Evolutionary conservation across 2,797 vertebrate genomes (phyloP).

Genomic region (Pangasius sanitwongsei): DNA sequence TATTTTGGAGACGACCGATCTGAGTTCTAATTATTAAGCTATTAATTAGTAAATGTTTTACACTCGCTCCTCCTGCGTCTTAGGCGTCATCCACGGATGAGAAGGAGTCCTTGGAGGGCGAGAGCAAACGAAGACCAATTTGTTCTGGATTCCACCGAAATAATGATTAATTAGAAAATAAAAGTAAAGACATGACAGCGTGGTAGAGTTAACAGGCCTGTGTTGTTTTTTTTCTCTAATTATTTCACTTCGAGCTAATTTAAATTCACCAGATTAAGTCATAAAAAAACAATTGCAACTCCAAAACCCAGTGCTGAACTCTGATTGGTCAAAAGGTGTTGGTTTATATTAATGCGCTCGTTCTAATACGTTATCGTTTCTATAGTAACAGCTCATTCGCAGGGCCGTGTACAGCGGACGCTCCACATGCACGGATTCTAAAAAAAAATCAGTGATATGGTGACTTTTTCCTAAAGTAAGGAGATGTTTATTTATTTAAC

Average conservation of each 20-base stretch:
- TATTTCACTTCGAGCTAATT: not conserved
- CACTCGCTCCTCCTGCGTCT: conserved; percentile 30
- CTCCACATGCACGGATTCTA: not conserved
- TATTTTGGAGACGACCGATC: conserved; percentile 46
- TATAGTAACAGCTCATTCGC: not conserved
- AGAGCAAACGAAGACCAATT: conserved; percentile 13
- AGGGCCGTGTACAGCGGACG: not conserved
- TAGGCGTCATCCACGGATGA: not conserved
- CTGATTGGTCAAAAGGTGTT: not conserved
- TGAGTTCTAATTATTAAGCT: conserved; percentile 48
- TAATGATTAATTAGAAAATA: not conserved
- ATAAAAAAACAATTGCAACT: not conserved
- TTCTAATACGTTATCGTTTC: not conserved
- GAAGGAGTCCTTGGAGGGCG: not conserved
- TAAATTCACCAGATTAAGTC: not conserved
- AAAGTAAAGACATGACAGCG: not conserved
- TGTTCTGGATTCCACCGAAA: not conserved
- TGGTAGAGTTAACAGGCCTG: not conserved
- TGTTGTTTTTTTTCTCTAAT: not conserved
- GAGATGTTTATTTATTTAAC: not conserved
- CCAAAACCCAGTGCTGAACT: not conserved
- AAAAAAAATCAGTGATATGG: not conserved
- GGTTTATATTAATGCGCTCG: not conserved
- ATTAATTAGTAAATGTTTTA: conserved; percentile 45
- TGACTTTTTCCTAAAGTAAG: not conserved